Evolutionary conservation across 2,113 vertebrate genomes (phyloP), one percentile per base, ranked within the genome.

Genomic region (Aldabrachelys gigantea): DNA sequence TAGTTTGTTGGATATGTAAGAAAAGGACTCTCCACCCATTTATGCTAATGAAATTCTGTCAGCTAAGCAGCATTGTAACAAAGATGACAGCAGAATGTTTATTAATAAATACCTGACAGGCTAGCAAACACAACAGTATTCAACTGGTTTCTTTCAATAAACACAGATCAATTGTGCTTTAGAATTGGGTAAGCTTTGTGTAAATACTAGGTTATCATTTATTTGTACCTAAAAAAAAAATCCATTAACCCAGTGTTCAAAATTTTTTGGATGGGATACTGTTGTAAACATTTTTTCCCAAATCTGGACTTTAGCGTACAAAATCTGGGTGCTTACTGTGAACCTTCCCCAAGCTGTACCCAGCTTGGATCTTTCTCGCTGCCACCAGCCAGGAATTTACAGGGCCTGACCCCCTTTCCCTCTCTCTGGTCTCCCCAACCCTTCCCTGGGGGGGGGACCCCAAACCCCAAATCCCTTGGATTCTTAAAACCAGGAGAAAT

Each of bases 11-110:
- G 98, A 98, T 98, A 98, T 90, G 94, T 90, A 97, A 97, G 97
- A 97, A 97, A 98, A 97, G 97, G 97, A 96, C 98, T 98, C 97
- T 97, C 95, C 93, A 95, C 94, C 96, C 97, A 95, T 98, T 98
- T 98, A 98, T 98, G 97, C 97, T 98, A 98, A 98, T 97, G 95
- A 98, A 97, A 97, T 98, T 96, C 98, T 98, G 98, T 97, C 97
- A 98, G 96, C 93, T 96, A 95, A 95, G 95, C 94, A 90, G 95
- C 96, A 95, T 93, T 81, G 31, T 94, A 98, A 96, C 97, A 94
- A 93, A 96, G 97, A 97, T 97, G 97, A 98, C 97, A 98, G 97
- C 92, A 85, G 86, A 93, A 92, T 88, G 91, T 95, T 96, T 98
- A 97, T 96, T 98, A 98, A 96, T 97, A 97, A 97, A 96, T 92